A percentile compares a stretch with the other conserved stretches of the same genome.
These are phyloP conservation scores for Cryptophagus acutangulus DNA, from an alignment of 2,888 invertebrate genomes.

Conservation along the genomic window DNA sequence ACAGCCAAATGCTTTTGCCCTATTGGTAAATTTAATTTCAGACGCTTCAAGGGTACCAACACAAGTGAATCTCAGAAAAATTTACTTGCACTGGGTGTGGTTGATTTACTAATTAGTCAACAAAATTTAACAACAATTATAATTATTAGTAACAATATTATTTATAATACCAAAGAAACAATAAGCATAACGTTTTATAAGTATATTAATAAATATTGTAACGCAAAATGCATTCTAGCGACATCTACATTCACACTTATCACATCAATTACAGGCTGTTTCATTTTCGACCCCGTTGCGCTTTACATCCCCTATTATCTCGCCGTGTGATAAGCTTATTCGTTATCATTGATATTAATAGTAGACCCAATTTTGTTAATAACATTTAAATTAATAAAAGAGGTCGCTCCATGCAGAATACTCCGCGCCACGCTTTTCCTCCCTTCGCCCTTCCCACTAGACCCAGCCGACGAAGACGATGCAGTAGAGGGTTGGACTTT, in stretches of 20 bases:
- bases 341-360: background rate
- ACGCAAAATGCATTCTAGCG: too few relatives aligned
- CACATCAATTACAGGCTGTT: too few relatives aligned
- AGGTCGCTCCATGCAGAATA: conserved; percentile 32
- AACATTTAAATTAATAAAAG: conserved; percentile 36
- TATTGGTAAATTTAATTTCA: conserved; percentile 39
- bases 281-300: background rate
- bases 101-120: too few relatives aligned
- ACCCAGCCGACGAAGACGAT: conserved; percentile 9
- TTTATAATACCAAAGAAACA: too few relatives aligned
- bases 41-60: conserved; percentile 39
- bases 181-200: too few relatives aligned
- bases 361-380: conserved; percentile 12
- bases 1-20: conserved; percentile 27
- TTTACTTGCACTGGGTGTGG: conserved; percentile 36
- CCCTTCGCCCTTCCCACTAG: conserved; percentile 39
- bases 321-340: too few relatives aligned
- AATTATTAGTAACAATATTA: too few relatives aligned
- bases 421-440: conserved; percentile 28
- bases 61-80: conserved; percentile 9
- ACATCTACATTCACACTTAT: too few relatives aligned
- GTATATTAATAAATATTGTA: too few relatives aligned
- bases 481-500: conserved; percentile 25
- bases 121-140: too few relatives aligned
- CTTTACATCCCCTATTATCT: background rate